Base-by-base conservation (phyloP, 2,888 invertebrate species). In the Masnerella sp. region DNA sequence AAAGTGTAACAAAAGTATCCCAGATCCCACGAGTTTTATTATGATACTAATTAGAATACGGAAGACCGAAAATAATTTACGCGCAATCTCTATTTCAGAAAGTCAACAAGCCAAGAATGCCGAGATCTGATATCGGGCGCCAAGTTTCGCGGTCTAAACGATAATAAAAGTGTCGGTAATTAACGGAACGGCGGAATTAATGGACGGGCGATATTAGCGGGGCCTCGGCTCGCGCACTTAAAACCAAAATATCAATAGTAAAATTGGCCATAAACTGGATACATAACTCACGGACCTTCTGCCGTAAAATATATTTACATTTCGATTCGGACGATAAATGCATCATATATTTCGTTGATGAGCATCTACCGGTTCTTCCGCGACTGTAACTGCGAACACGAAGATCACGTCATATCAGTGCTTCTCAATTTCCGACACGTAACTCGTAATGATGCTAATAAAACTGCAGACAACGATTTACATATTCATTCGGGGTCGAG, bases 321-420 rank as follows among this genome's bases (percentile, higher is more conserved):
- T 83, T 81, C 84, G 83, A 84, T 84, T 83, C 84, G 79, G 80
- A 77, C 83, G 84, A 84, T 84, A 85, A 86, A 84, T 84, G 82
- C 81, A 81, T 82, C 82, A 81, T 80, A 78, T 84, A 79, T 81
- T 78, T 77, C 73, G 77, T 72, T 59, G 77, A 59, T 64, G 71
- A 71, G 56, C 71, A 64, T 65, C 58, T 70, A 58, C 62, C 62
- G 62, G 49, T 62, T 69, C 69, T 69, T 69, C 61, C 54, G 52
- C 51, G 51, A 36, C 52, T 38, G 18, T 38, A 69, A 52, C 69
- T 59, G 40, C 52, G 59, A 52, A 61, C 32, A 40, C 52, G 69
- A 69, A 61, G 61, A 64, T 56, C 56, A 54, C 34, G 56, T 56
- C 54, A 34, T 62, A 70, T 70, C 49, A 51, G 58, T 52, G 20